Conservation (phyloP, 2,797 vertebrate species). For the Neosilurus hyrtlii region DNA sequence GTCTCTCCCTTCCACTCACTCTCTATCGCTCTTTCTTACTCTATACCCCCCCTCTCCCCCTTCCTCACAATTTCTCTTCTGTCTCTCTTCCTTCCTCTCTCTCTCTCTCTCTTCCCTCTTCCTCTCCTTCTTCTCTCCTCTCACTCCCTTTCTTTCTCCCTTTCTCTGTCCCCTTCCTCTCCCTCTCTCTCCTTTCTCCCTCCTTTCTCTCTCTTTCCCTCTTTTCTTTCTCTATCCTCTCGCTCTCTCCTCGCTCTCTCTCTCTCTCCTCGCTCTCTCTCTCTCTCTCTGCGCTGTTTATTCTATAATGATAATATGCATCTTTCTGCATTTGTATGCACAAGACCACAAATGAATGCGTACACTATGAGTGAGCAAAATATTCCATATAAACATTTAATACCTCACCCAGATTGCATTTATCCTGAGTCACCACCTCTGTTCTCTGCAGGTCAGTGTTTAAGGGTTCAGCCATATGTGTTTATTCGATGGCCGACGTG, state of each 20-base stretch:
- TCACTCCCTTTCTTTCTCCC: neutral
- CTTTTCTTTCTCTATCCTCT: no score
- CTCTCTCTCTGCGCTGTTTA: neutral
- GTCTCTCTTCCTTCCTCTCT: no score
- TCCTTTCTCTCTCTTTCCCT: neutral
- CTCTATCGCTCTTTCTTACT: no score
- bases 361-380: neutral
- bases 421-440: constrained; percentile 2
- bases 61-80: no score
- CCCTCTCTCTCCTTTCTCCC: no score
- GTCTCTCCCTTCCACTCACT: no score
- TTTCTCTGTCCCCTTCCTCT: constrained; percentile 16
- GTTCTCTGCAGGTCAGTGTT: constrained; percentile 84
- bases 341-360: constrained; percentile 39
- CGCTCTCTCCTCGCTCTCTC: neutral
- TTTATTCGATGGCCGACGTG: constrained; percentile 98
- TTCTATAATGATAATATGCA: constrained; percentile 6
- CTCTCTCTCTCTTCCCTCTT: no score
- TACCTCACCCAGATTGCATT: neutral
- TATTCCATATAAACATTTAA: neutral
- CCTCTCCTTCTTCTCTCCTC: no score
- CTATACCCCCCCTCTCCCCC: no score
- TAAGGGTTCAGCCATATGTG: constrained; percentile 95
- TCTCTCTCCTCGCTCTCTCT: neutral
- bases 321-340: constrained; percentile 11